A percentile compares a stretch with the other conserved stretches of the same genome.
Conservation (phyloP, 2,113 vertebrate species). For the Cebus imitator region DNA sequence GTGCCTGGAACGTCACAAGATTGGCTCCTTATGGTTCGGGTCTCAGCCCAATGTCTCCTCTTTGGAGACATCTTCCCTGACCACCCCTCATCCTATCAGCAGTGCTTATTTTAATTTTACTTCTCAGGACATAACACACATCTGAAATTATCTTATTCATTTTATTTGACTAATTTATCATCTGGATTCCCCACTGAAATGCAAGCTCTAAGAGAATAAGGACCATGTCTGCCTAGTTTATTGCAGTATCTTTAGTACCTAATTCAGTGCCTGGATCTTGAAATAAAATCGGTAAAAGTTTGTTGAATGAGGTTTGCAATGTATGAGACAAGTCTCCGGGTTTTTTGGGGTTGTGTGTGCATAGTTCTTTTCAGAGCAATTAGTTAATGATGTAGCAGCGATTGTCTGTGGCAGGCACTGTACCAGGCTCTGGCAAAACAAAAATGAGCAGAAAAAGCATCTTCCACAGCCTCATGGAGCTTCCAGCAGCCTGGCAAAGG, state of each 20-base stretch:
- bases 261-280: background rate
- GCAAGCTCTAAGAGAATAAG: accelerated
- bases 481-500: background rate
- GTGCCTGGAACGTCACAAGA: background rate
- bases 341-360: background rate
- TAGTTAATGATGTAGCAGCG: background rate
- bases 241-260: background rate
- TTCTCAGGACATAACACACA: background rate
- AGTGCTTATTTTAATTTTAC: background rate
- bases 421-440: background rate
- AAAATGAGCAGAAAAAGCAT: background rate
- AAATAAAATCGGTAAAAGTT: background rate
- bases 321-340: background rate
- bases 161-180: background rate
- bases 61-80: background rate
- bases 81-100: too few relatives aligned
- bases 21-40: background rate
- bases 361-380: background rate
- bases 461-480: background rate
- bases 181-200: background rate
- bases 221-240: background rate
- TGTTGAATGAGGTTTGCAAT: background rate
- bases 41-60: background rate
- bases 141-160: background rate
- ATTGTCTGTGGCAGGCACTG: background rate